Percentiles rank a stretch among this genome's conserved stretches.
These are phyloP conservation scores for Cheilosia scutellata DNA, from an alignment of 2,888 invertebrate species.

Conservation along the genomic window DNA sequence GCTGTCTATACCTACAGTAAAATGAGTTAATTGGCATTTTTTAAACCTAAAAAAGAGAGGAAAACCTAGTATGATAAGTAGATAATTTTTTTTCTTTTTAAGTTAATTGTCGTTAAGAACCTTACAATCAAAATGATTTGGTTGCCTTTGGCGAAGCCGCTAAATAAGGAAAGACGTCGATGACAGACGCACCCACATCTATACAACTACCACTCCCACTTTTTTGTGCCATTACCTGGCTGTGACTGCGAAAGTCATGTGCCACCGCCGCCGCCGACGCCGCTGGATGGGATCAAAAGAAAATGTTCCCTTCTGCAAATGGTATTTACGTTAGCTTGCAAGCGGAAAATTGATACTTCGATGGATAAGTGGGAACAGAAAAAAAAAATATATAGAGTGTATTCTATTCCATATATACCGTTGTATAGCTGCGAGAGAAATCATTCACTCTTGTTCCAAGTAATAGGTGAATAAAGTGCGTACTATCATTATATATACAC, in stretches of 20 bases:
- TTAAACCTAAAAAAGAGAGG: too few relatives aligned
- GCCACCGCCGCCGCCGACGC: background rate
- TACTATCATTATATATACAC: too few relatives aligned
- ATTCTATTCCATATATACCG: background rate
- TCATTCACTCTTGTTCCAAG: background rate
- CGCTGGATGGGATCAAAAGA: background rate
- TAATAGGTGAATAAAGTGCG: background rate
- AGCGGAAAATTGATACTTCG: conserved; percentile 15
- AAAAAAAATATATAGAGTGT: background rate
- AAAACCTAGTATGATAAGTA: too few relatives aligned
- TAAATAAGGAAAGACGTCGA: background rate
- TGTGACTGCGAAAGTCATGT: background rate
- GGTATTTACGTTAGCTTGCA: background rate
- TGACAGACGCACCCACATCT: conserved; percentile 1
- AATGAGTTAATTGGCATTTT: too few relatives aligned
- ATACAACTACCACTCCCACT: background rate
- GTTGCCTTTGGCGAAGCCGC: conserved; percentile 1
- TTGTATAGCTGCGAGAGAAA: background rate
- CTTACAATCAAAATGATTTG: background rate
- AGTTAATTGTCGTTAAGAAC: background rate
- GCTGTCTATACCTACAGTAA: too few relatives aligned
- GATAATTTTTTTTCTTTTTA: too few relatives aligned
- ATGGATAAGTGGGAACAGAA: background rate
- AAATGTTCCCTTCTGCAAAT: background rate
- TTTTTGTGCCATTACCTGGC: background rate